These are phyloP conservation scores for Varanus komodoensis DNA, from an alignment of 2,113 vertebrate genomes.

Conservation along the genomic window DNA sequence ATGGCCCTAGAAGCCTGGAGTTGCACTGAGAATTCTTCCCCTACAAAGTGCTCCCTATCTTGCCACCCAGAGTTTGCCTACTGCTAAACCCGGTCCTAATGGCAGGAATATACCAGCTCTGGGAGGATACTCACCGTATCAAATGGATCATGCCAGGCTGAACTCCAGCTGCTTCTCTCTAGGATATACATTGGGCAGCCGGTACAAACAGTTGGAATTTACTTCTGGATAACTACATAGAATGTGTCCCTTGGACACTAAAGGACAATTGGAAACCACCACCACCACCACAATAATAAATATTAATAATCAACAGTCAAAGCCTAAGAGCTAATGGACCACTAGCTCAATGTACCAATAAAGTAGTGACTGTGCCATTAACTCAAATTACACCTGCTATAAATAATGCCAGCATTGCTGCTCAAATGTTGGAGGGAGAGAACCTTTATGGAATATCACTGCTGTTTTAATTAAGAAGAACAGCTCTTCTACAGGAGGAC, in stretches of 20 bases:
- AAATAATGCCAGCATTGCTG: slow-evolving; percentile 33
- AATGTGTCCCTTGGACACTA: slow-evolving; percentile 49
- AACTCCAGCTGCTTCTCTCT: neutral
- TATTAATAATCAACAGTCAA: slow-evolving; percentile 27
- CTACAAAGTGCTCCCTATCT: neutral
- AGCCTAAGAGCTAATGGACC: slow-evolving; percentile 57
- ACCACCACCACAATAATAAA: slow-evolving; percentile 37
- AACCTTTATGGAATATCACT: slow-evolving; percentile 45
- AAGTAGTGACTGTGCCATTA: slow-evolving; percentile 67
- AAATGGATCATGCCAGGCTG: neutral
- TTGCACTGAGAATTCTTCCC: neutral
- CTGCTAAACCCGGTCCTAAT: neutral
- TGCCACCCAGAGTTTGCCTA: neutral
- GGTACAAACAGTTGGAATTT: neutral
- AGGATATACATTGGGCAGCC: neutral
- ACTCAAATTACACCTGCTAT: slow-evolving; percentile 64
- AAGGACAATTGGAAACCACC: slow-evolving; percentile 51
- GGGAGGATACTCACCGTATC: neutral
- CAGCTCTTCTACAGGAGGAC: slow-evolving; percentile 66
- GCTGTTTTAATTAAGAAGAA: slow-evolving; percentile 71
- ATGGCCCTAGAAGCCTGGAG: neutral
- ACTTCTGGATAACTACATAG: neutral
- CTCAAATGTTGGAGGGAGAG: slow-evolving; percentile 29
- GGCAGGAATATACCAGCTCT: neutral
- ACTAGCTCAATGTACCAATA: slow-evolving; percentile 60